Percentiles rank a stretch among this genome's conserved stretches.
Evolutionary conservation across 2,888 invertebrate species (phyloP).

Genomic region (Chelonus formosanus): DNA sequence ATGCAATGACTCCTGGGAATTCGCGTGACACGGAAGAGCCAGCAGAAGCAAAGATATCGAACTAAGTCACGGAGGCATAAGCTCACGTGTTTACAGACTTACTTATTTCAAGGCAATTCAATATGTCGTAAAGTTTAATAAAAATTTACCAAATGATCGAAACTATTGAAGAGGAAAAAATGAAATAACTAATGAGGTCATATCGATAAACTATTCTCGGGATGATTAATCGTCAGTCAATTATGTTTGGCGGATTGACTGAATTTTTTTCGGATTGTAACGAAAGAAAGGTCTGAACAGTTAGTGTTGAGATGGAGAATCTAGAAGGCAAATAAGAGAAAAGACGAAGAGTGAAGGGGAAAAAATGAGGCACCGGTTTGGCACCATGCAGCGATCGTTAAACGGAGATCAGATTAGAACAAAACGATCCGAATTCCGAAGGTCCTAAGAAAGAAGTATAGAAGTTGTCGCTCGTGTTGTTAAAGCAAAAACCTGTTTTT

Average conservation of each 20-base stretch:
- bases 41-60: conserved; percentile 18
- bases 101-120: conserved; percentile 1
- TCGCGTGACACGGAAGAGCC: conserved; percentile 24
- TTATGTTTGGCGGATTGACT: no score
- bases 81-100: conserved; percentile 11
- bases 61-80: conserved; percentile 19
- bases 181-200: neutral
- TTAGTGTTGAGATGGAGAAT: no score
- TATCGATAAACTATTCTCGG: neutral
- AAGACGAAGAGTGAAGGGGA: conserved; percentile 12
- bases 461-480: conserved; percentile 41
- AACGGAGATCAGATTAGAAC: conserved; percentile 47
- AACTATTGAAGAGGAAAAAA: neutral
- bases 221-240: conserved; percentile 12
- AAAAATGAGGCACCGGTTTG: conserved; percentile 40
- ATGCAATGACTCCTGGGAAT: conserved; percentile 18
- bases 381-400: conserved; percentile 46
- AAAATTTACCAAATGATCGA: neutral
- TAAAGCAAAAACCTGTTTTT: conserved; percentile 42
- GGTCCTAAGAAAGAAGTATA: conserved; percentile 25
- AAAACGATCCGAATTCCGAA: conserved; percentile 45
- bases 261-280: neutral
- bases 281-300: conserved; percentile 10
- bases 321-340: conserved; percentile 22
- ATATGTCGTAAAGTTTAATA: neutral